Evolutionary conservation across 30 jellyfish, hydroid and myxozoan species (phyloP).

Genomic region (Chironex yamaguchii): DNA sequence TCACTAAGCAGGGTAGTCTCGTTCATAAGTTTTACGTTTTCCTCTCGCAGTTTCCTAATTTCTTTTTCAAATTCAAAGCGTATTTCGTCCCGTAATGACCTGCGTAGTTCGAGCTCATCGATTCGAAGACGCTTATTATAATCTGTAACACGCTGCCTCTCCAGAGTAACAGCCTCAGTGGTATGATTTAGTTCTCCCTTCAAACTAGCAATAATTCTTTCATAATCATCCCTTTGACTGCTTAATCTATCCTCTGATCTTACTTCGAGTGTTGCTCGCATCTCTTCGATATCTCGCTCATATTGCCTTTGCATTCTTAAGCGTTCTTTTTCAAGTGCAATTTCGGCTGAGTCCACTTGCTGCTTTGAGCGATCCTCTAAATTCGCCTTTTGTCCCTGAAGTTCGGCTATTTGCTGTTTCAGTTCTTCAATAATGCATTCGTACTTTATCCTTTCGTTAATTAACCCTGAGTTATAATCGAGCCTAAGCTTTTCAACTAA

Average conservation of each 20-base stretch:
- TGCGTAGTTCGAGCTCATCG: slow-evolving; percentile 46
- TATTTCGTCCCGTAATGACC: slow-evolving; percentile 41
- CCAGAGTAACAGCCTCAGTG: slow-evolving; percentile 30
- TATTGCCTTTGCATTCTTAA: slow-evolving; percentile 60
- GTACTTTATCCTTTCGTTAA: slow-evolving; percentile 54
- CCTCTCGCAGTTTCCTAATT: slow-evolving; percentile 49
- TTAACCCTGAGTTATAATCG: slow-evolving; percentile 67
- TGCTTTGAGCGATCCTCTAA: slow-evolving; percentile 24
- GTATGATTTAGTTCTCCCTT: slow-evolving; percentile 42
- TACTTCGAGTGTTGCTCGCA: slow-evolving; percentile 61
- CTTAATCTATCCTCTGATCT: slow-evolving; percentile 36
- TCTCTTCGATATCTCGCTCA: slow-evolving; percentile 26
- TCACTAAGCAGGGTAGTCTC: slow-evolving; percentile 46
- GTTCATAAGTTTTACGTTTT: slow-evolving; percentile 28
- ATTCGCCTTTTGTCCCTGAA: slow-evolving; percentile 61
- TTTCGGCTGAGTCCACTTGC: slow-evolving; percentile 51
- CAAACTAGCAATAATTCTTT: slow-evolving; percentile 51
- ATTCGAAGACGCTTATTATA: slow-evolving; percentile 7
- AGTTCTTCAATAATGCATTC: slow-evolving; percentile 70
- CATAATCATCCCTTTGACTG: slow-evolving; percentile 72
- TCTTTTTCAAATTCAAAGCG: slow-evolving; percentile 58
- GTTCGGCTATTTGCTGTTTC: slow-evolving; percentile 46
- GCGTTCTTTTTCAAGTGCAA: slow-evolving; percentile 54
- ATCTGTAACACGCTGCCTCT: slow-evolving; percentile 9
- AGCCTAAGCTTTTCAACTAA: slow-evolving; percentile 74